phyloP scores from a whole-genome alignment of 2,797 vertebrate species.

The Silurus aristotelis region DNA sequence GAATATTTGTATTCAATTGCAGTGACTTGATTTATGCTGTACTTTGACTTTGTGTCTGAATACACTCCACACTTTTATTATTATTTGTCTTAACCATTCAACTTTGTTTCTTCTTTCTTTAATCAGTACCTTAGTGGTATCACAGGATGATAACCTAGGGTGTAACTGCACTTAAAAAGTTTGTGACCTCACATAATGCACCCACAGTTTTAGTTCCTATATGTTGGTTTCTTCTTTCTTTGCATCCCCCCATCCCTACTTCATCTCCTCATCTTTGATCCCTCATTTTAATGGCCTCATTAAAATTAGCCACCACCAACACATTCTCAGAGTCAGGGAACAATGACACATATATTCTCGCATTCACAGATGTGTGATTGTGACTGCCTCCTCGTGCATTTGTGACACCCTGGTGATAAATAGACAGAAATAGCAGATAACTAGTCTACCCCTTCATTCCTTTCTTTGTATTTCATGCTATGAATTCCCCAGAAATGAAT shows the following conservation, averaged over 20 bases:
- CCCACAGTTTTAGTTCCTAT: background rate
- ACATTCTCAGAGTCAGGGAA: background rate
- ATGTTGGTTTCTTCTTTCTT: background rate
- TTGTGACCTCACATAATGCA: background rate
- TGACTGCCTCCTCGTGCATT: conserved; percentile 25
- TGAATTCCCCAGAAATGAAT: background rate
- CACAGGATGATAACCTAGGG: background rate
- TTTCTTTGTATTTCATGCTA: background rate
- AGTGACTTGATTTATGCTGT: background rate
- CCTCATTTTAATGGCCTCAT: background rate
- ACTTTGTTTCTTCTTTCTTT: background rate
- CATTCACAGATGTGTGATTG: conserved; percentile 26
- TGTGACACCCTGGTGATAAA: conserved; percentile 23
- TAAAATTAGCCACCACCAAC: conserved; percentile 20
- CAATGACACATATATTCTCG: conserved; percentile 1
- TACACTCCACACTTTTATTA: background rate
- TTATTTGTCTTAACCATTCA: background rate
- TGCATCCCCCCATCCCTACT: background rate
- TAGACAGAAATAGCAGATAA: conserved; percentile 26
- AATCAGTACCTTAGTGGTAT: background rate
- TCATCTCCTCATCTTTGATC: background rate
- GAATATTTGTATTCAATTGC: background rate
- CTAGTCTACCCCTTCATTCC: background rate
- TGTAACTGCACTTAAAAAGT: background rate
- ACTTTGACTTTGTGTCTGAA: background rate